These are phyloP conservation scores for Sinodicranocentrus sp. DNA, from an alignment of 2,888 invertebrate genomes.

Conservation along the genomic window DNA sequence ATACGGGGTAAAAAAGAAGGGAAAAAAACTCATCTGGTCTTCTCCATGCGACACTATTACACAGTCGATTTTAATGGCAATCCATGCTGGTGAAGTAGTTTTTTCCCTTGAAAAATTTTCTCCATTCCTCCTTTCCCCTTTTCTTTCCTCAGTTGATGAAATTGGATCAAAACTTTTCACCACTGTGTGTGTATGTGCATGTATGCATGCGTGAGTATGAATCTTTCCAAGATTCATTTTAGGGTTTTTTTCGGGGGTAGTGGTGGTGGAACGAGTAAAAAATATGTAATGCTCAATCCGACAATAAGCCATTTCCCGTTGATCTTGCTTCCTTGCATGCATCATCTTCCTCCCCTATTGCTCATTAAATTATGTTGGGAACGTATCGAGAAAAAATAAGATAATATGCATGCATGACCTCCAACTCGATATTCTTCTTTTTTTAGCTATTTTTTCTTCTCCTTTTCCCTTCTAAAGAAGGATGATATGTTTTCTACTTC, in stretches of 20 bases:
- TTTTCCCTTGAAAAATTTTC: neutral
- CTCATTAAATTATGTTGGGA: slow-evolving; percentile 39
- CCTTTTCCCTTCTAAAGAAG: too few relatives aligned
- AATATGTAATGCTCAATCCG: neutral
- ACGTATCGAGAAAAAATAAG: slow-evolving; percentile 36
- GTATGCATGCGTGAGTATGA: neutral
- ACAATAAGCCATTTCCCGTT: slow-evolving; percentile 7
- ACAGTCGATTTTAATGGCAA: slow-evolving; percentile 58
- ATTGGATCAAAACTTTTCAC: slow-evolving; percentile 40
- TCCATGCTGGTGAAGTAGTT: neutral
- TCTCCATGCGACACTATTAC: slow-evolving; percentile 47
- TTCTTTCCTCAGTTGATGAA: slow-evolving; percentile 26
- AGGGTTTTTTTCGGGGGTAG: neutral
- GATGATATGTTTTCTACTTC: slow-evolving; percentile 3
- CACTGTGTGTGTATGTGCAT: neutral
- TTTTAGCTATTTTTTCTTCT: too few relatives aligned
- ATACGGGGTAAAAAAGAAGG: neutral
- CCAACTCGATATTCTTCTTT: slow-evolving; percentile 21
- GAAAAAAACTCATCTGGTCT: slow-evolving; percentile 23
- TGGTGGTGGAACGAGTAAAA: neutral
- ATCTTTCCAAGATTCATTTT: neutral
- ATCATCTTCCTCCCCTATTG: slow-evolving; percentile 19
- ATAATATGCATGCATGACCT: slow-evolving; percentile 60
- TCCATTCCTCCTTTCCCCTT: slow-evolving; percentile 17
- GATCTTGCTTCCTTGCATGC: slow-evolving; percentile 6